These are phyloP conservation scores for Nothocercus nigrocapillus DNA, from an alignment of 2,113 vertebrate species.

Conservation along the genomic window DNA sequence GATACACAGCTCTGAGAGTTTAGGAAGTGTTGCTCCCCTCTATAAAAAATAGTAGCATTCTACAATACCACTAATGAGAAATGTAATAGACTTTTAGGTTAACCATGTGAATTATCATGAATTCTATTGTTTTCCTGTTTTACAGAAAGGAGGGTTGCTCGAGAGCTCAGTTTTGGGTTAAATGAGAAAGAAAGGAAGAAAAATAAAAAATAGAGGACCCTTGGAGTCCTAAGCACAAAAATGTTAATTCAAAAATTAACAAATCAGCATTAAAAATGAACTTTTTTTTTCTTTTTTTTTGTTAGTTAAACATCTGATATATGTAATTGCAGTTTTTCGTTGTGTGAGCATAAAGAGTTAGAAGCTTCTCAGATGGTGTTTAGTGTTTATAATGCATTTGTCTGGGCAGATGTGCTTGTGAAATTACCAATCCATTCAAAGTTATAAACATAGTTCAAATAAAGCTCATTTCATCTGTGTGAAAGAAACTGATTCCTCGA, in stretches of 20 bases:
- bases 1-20: background rate
- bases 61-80: background rate
- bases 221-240: background rate
- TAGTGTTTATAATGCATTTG: slow-evolving; percentile 42
- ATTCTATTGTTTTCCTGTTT: background rate
- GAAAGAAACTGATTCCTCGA: background rate
- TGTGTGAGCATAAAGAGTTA: background rate
- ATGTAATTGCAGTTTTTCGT: background rate
- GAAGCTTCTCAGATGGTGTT: background rate
- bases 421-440: slow-evolving; percentile 35
- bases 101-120: background rate
- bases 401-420: slow-evolving; percentile 38
- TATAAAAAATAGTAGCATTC: background rate
- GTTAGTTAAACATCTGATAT: slow-evolving; percentile 29
- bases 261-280: background rate
- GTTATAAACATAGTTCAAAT: slow-evolving; percentile 5
- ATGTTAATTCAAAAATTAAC: background rate
- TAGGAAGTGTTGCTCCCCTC: background rate
- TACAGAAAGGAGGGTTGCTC: background rate
- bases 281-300: background rate
- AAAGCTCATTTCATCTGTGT: background rate
- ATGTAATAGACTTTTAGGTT: background rate
- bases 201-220: background rate
- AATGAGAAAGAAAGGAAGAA: background rate
- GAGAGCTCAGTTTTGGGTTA: background rate